Evolutionary conservation across 2,888 invertebrate genomes (phyloP).

Genomic region (Platyscelio sp.): DNA sequence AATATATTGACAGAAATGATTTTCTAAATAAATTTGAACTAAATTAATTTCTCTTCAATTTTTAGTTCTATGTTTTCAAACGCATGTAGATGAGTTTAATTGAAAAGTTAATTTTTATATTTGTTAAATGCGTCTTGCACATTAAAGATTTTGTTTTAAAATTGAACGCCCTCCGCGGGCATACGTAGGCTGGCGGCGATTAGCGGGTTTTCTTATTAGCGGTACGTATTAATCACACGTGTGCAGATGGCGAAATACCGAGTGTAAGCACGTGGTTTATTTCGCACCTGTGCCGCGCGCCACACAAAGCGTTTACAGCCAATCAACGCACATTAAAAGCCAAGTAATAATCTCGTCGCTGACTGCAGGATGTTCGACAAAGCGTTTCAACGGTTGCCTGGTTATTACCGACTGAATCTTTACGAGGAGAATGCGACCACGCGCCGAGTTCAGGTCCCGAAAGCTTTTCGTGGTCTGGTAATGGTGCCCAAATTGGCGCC

Average conservation of each 20-base stretch:
- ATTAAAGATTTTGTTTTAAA: too few species aligned
- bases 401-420: slow-evolving; percentile 75
- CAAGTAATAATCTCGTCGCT: slow-evolving; percentile 77
- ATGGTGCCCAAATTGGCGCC: too few species aligned
- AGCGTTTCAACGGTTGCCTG: slow-evolving; percentile 67
- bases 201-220: slow-evolving; percentile 43
- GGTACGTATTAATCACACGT: slow-evolving; percentile 43
- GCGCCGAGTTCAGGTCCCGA: slow-evolving; percentile 48
- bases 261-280: slow-evolving; percentile 60
- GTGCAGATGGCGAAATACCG: slow-evolving; percentile 50
- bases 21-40: too few species aligned
- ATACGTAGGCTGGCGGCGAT: not conserved
- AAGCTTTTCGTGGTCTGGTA: too few species aligned
- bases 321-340: slow-evolving; percentile 74
- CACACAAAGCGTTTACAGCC: slow-evolving; percentile 74
- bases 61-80: too few species aligned
- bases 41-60: too few species aligned
- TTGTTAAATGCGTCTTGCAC: too few species aligned
- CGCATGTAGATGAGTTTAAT: too few species aligned
- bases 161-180: not conserved
- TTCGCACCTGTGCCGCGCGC: slow-evolving; percentile 59
- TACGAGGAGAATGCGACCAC: slow-evolving; percentile 70
- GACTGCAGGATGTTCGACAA: slow-evolving; percentile 44
- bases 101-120: too few species aligned
- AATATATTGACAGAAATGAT: too few species aligned